Base-by-base conservation (phyloP, 2,888 invertebrate species). In the Cosmorhoe ocellata region DNA sequence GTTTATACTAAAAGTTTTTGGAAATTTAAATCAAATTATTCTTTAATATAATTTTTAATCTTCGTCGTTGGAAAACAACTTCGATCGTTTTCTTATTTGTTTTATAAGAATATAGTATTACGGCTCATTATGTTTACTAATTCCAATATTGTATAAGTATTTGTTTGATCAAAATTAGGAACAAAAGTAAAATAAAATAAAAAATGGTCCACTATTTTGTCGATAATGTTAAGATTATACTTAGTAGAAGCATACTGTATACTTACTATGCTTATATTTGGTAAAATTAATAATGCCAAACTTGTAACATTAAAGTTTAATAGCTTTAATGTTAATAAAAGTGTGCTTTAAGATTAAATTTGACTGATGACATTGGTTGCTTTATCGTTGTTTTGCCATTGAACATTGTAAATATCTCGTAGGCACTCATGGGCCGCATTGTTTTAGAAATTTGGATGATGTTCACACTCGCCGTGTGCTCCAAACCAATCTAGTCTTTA, bases 171-270 rank as follows among this genome's bases (percentile, higher is more conserved):
- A 84, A 82, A 82, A 76, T 78, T 79, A 79, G 79, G 76, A 84
- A 83, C 80, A 79, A 84, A 79, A 74, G 67, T 42, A 27, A 37
- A 40, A 31, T 69, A 61, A 67, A 66, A 66, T 68, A 69, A 73
- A 75, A 79, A 81, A 86, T 79, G 89, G 88, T 89, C 89, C 88
- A 88, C 84, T 88, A 84, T 66, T 80, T 74, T 79, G 84, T 80
- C 75, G 77, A 77, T 83, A 83, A 80, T 74, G 43, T 73, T 85
- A 85, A 83, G 81, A 63, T 18, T 79, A 71, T 71, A 61, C 65
- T 64, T 66, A 63, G 67, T 74, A 74, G 74, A 70, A 65, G 78
- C 79, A 72, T 53, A 44, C 36, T 74, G 80, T 82, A 79, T 77
- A 81, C 76, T 73, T 73, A 71, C 45, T 59, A 64, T 67, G 81